These are phyloP conservation scores for Drosophila yakuba DNA, from an alignment of 1,140 invertebrate species.

Conservation along the genomic window DNA sequence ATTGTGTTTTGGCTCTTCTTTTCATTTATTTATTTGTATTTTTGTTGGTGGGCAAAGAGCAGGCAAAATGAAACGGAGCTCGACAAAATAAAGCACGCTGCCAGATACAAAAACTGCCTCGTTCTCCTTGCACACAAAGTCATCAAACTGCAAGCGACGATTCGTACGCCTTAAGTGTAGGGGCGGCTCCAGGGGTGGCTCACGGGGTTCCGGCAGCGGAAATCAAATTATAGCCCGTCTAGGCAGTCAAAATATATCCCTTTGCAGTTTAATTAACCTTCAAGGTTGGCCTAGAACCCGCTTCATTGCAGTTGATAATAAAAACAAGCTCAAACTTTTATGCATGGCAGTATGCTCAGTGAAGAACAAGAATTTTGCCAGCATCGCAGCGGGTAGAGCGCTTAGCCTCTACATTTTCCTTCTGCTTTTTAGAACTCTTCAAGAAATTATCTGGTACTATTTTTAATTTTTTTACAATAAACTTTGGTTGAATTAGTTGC, in stretches of 20 bases:
- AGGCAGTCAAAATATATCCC: slow-evolving; percentile 73
- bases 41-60: slow-evolving; percentile 58
- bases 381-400: too few species aligned
- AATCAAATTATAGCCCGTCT: slow-evolving; percentile 68
- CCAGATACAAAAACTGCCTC: slow-evolving; percentile 36
- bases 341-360: not conserved
- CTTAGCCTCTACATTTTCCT: too few species aligned
- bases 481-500: too few species aligned
- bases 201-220: slow-evolving; percentile 18
- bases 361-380: not conserved
- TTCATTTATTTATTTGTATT: slow-evolving; percentile 26
- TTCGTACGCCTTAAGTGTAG: slow-evolving; percentile 52
- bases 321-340: not conserved
- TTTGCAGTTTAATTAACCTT: slow-evolving; percentile 77
- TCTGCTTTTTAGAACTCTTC: too few species aligned
- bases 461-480: too few species aligned
- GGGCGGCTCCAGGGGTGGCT: slow-evolving; percentile 6
- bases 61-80: slow-evolving; percentile 43
- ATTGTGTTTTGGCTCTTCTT: slow-evolving; percentile 48
- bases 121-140: slow-evolving; percentile 55
- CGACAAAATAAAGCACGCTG: slow-evolving; percentile 55
- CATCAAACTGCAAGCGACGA: slow-evolving; percentile 53
- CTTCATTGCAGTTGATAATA: slow-evolving; percentile 20
- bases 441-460: too few species aligned
- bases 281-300: slow-evolving; percentile 61